Conservation (phyloP, 1,140 invertebrate species). For the Drosophila busckii region DNA sequence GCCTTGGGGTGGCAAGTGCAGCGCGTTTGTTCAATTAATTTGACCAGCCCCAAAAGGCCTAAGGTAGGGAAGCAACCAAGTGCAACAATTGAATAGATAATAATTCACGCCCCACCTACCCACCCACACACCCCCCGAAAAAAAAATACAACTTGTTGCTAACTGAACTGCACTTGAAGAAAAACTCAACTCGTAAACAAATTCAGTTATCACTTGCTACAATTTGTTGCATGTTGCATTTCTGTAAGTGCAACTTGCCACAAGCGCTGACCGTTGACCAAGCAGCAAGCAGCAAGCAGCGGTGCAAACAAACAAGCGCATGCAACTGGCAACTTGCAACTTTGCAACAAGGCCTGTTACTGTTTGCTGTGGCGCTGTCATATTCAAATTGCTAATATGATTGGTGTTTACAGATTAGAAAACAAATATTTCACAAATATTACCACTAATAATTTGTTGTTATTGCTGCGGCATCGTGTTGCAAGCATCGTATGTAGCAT, state of each 20-base stretch:
- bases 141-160: too few relatives aligned
- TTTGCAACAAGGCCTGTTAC: slow-evolving; percentile 61
- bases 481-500: slow-evolving; percentile 28
- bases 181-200: too few relatives aligned
- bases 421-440: slow-evolving; percentile 79
- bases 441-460: slow-evolving; percentile 76
- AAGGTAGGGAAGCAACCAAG: slow-evolving; percentile 64
- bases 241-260: slow-evolving; percentile 46
- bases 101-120: slow-evolving; percentile 77
- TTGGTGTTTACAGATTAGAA: slow-evolving; percentile 79
- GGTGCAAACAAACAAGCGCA: not conserved
- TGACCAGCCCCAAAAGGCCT: slow-evolving; percentile 40
- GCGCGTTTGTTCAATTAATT: slow-evolving; percentile 54
- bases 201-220: too few relatives aligned
- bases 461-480: slow-evolving; percentile 22
- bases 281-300: slow-evolving; percentile 12
- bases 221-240: too few relatives aligned
- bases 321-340: slow-evolving; percentile 3
- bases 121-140: slow-evolving; percentile 29
- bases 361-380: slow-evolving; percentile 69
- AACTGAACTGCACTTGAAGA: too few relatives aligned
- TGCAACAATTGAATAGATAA: slow-evolving; percentile 79
- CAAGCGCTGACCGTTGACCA: slow-evolving; percentile 68
- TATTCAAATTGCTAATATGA: slow-evolving; percentile 79
- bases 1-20: slow-evolving; percentile 10